A percentile compares a stretch with the other conserved stretches of the same genome.
These are phyloP conservation scores for Acanthoscelides obtectus DNA, from an alignment of 2,888 invertebrate genomes.

Conservation along the genomic window DNA sequence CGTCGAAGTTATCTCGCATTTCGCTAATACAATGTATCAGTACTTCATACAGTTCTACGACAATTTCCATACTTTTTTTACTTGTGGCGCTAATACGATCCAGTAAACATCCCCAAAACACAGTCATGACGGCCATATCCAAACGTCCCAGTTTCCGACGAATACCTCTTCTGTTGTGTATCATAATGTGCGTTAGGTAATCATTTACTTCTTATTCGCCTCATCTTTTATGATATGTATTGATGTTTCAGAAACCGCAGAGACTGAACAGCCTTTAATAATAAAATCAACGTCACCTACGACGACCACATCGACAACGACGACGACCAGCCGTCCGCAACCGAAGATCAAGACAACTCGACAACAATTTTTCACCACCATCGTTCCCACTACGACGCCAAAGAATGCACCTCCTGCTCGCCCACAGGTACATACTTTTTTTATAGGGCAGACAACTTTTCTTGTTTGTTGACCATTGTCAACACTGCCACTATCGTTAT, in stretches of 20 bases:
- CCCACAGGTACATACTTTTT: not conserved
- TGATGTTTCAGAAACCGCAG: slow-evolving; percentile 39
- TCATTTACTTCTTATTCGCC: not conserved
- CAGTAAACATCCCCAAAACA: too few species aligned
- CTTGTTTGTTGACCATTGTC: too few species aligned
- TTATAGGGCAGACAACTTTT: not conserved
- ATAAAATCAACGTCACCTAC: slow-evolving; percentile 38
- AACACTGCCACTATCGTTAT: too few species aligned
- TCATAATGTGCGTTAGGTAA: too few species aligned
- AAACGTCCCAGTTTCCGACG: too few species aligned
- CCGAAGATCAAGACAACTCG: slow-evolving; percentile 8
- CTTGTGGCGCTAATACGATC: too few species aligned
- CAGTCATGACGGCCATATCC: too few species aligned
- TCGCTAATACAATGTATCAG: too few species aligned
- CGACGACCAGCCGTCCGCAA: slow-evolving; percentile 5
- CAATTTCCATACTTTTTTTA: too few species aligned
- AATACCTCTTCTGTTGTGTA: too few species aligned
- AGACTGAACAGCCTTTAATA: slow-evolving; percentile 41
- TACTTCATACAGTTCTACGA: too few species aligned
- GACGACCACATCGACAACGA: slow-evolving; percentile 33
- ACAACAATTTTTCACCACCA: slow-evolving; percentile 22
- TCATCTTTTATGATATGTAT: slow-evolving; percentile 6
- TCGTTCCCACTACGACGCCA: slow-evolving; percentile 11
- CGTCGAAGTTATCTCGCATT: too few species aligned
- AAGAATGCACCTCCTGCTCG: not conserved